Percentiles rank a stretch among this genome's conserved stretches.
These are phyloP conservation scores for Sphaeridia pumilis DNA, from an alignment of 2,888 invertebrate genomes.

Conservation along the genomic window DNA sequence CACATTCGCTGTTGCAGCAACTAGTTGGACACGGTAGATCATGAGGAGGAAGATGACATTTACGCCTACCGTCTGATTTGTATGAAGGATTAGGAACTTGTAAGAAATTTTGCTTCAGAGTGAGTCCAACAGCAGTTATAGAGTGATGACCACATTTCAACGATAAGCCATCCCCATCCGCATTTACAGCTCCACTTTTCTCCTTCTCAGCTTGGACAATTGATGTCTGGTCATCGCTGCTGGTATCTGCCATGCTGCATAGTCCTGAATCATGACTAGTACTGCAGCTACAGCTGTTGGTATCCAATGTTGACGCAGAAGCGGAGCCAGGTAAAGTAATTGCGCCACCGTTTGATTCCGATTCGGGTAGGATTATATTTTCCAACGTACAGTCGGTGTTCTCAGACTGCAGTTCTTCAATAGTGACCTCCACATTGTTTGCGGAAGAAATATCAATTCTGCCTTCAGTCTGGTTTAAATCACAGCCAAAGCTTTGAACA, in stretches of 20 bases:
- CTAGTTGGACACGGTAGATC: constrained; percentile 30
- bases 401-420: too few species aligned
- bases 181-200: not conserved
- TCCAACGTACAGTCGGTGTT: too few species aligned
- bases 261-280: constrained; percentile 33
- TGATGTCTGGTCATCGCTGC: constrained; percentile 1
- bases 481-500: too few species aligned
- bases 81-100: constrained; percentile 10
- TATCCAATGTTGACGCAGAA: too few species aligned
- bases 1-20: constrained; percentile 32
- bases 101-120: constrained; percentile 11
- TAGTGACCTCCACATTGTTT: too few species aligned
- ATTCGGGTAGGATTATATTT: too few species aligned
- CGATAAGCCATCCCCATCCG: not conserved
- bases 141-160: not conserved
- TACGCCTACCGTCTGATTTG: not conserved
- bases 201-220: not conserved
- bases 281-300: constrained; percentile 32
- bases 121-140: constrained; percentile 4
- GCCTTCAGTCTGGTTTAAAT: too few species aligned
- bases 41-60: constrained; percentile 15
- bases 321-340: constrained; percentile 13
- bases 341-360: constrained; percentile 9
- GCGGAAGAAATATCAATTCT: too few species aligned
- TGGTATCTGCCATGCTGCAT: constrained; percentile 29